Evolutionary conservation across 2,113 vertebrate genomes (phyloP).

Genomic region (Origma solitaria): DNA sequence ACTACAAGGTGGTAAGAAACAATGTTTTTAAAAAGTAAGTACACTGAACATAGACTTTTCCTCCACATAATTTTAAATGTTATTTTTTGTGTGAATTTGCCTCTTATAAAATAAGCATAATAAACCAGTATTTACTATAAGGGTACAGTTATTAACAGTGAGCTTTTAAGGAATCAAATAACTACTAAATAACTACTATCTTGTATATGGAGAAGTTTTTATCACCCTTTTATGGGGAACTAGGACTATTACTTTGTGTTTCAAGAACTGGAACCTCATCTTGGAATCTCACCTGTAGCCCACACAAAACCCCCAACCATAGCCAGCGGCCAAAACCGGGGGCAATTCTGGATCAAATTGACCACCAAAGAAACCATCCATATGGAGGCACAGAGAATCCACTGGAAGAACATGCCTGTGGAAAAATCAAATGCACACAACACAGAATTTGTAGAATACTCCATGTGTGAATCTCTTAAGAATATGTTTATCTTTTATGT

Average conservation of each 20-base stretch:
- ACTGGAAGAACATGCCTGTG: slow-evolving; percentile 90
- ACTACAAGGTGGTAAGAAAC: background rate
- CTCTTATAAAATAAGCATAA: background rate
- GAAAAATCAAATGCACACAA: slow-evolving; percentile 18
- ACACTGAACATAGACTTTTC: background rate
- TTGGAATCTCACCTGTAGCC: slow-evolving; percentile 86
- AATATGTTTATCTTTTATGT: background rate
- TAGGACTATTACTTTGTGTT: background rate
- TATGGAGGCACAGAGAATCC: slow-evolving; percentile 84
- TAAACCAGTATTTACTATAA: background rate
- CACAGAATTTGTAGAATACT: background rate
- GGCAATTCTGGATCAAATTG: slow-evolving; percentile 77
- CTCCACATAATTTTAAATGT: background rate
- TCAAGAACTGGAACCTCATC: background rate
- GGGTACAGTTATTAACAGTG: background rate
- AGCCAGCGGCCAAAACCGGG: slow-evolving; percentile 84
- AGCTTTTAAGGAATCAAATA: background rate
- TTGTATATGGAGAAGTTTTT: background rate
- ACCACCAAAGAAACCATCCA: slow-evolving; percentile 80
- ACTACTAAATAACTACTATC: background rate
- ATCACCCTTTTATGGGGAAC: background rate
- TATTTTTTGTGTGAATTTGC: background rate
- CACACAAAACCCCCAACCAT: slow-evolving; percentile 88
- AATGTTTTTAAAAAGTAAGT: background rate
- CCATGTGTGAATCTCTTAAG: background rate